These are phyloP conservation scores for Neosilurus hyrtlii DNA, from an alignment of 2,797 vertebrate species.

Conservation along the genomic window DNA sequence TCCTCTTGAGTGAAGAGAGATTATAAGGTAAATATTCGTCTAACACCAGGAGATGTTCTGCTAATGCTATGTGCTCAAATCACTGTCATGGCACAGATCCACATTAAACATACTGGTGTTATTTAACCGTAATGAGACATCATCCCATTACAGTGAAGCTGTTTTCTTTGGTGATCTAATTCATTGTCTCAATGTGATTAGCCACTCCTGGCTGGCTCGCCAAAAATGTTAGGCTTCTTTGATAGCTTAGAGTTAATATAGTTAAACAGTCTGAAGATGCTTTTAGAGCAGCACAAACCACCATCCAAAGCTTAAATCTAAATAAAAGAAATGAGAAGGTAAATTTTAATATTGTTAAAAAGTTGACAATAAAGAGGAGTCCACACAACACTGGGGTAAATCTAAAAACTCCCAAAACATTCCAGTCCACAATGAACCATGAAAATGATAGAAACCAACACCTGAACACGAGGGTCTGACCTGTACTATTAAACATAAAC, in stretches of 20 bases:
- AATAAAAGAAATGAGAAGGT: background rate
- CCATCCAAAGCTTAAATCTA: background rate
- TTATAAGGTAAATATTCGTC: slow-evolving; percentile 5
- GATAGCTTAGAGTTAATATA: background rate
- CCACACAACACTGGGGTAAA: background rate
- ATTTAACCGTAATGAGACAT: background rate
- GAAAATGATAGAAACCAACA: background rate
- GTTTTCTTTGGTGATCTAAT: background rate
- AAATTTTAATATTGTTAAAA: background rate
- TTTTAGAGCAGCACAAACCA: background rate
- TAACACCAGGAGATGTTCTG: slow-evolving; percentile 3
- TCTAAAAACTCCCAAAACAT: background rate
- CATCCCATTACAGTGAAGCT: background rate
- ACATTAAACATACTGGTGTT: background rate
- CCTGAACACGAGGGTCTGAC: background rate
- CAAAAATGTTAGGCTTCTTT: background rate
- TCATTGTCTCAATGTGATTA: background rate
- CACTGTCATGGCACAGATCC: background rate
- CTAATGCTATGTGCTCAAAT: background rate
- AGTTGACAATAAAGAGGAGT: background rate
- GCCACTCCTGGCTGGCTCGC: slow-evolving; percentile 4
- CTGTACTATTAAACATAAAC: background rate
- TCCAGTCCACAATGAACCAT: background rate
- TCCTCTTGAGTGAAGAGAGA: background rate
- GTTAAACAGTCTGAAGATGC: background rate